Conservation (phyloP, 2,113 vertebrate species). For the Corythoichthys intestinalis region DNA sequence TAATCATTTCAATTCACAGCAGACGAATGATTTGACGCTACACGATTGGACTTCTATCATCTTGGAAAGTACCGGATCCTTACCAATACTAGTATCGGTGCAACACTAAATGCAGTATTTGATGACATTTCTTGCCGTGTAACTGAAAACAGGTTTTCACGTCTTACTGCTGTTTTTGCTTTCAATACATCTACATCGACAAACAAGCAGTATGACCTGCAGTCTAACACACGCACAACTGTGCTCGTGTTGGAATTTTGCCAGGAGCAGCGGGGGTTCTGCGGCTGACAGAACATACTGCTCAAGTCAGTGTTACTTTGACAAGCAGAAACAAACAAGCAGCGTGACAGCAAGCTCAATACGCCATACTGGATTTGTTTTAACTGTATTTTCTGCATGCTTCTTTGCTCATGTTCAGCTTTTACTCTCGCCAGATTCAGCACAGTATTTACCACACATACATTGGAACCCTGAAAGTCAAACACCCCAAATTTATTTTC, state of each 20-base stretch:
- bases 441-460: too few species aligned
- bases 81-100: too few species aligned
- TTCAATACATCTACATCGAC: background rate
- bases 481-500: too few species aligned
- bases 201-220: background rate
- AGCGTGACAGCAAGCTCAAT: background rate
- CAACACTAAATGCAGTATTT: background rate
- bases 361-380: background rate
- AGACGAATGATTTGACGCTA: too few species aligned
- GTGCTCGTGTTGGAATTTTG: background rate
- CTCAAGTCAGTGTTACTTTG: background rate
- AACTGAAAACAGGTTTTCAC: background rate
- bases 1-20: too few species aligned
- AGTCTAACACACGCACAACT: background rate
- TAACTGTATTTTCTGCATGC: background rate
- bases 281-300: background rate
- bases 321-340: conserved; percentile 1
- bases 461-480: too few species aligned
- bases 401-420: background rate
- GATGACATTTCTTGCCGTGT: background rate
- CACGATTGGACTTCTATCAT: too few species aligned
- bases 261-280: background rate
- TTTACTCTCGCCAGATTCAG: too few species aligned
- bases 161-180: background rate
- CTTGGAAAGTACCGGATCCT: too few species aligned